Evolutionary conservation across 2,888 invertebrate genomes (phyloP).

Genomic region (Parthenolecanium corni): DNA sequence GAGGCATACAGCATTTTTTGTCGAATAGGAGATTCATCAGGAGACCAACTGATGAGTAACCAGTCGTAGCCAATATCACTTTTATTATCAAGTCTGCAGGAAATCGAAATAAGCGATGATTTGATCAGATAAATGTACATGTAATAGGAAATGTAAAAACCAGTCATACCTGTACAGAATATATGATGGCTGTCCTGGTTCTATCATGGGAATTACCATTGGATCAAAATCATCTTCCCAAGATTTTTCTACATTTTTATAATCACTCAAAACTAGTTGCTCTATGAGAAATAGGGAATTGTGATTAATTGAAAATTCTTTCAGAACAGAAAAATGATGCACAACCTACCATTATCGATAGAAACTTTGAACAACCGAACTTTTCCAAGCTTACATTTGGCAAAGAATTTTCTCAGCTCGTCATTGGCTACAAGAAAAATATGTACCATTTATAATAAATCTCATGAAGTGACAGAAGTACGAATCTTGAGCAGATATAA

Average conservation of each 20-base stretch:
- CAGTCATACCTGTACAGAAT: slow-evolving; percentile 61
- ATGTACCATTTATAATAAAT: slow-evolving; percentile 7
- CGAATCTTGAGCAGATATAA: neutral
- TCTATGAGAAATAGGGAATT: slow-evolving; percentile 43
- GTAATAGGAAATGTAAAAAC: neutral
- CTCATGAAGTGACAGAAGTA: neutral
- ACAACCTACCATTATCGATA: slow-evolving; percentile 66
- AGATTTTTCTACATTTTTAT: slow-evolving; percentile 53
- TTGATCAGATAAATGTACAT: neutral
- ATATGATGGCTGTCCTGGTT: slow-evolving; percentile 78
- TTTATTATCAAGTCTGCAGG: slow-evolving; percentile 56
- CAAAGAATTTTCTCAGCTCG: slow-evolving; percentile 64
- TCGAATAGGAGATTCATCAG: slow-evolving; percentile 78
- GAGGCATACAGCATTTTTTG: slow-evolving; percentile 98
- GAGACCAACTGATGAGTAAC: slow-evolving; percentile 88
- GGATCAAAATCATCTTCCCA: slow-evolving; percentile 82
- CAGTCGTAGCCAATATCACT: slow-evolving; percentile 77
- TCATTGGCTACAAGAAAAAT: slow-evolving; percentile 59
- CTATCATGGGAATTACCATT: slow-evolving; percentile 55
- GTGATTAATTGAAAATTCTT: slow-evolving; percentile 13
- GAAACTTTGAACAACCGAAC: slow-evolving; percentile 70
- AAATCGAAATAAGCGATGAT: neutral
- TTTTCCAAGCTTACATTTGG: slow-evolving; percentile 62
- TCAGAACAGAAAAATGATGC: neutral
- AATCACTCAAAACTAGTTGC: slow-evolving; percentile 55